A percentile compares a stretch with the other conserved stretches of the same genome.
Conservation (phyloP, 2,797 vertebrate genomes). For the Halcyon chelicuti region DNA sequence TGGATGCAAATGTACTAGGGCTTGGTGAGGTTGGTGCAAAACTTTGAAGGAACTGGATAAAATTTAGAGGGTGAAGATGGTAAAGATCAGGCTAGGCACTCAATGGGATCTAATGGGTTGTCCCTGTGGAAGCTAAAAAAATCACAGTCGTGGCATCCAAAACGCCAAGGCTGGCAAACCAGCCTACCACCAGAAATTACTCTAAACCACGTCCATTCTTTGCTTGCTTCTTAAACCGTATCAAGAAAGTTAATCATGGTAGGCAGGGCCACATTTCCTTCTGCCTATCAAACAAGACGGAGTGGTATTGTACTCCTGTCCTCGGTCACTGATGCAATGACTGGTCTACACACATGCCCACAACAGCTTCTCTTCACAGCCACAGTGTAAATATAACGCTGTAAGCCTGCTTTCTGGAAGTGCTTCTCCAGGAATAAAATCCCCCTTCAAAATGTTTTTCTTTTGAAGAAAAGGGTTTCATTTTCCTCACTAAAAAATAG, state of each 20-base stretch:
- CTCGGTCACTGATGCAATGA: not conserved
- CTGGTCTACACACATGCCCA: not conserved
- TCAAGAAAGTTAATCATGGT: not conserved
- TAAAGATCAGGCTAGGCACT: not conserved
- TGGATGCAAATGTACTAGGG: not conserved
- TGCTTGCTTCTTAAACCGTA: accelerated
- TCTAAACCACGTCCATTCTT: not conserved
- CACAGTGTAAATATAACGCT: not conserved
- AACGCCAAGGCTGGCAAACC: not conserved
- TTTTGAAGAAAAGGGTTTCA: not conserved
- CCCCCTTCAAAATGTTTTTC: not conserved
- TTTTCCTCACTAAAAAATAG: not conserved
- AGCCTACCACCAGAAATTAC: not conserved
- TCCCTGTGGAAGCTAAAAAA: not conserved
- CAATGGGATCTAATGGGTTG: not conserved
- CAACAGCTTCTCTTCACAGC: not conserved
- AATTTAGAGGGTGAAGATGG: not conserved
- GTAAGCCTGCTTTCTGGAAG: not conserved
- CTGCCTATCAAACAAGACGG: accelerated
- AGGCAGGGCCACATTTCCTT: not conserved
- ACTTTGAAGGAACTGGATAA: not conserved
- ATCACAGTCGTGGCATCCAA: not conserved
- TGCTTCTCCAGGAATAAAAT: not conserved
- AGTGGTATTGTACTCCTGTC: not conserved
- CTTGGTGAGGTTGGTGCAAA: not conserved